These are phyloP conservation scores for Crotalus horridus DNA, from an alignment of 2,113 vertebrate species.

Conservation along the genomic window DNA sequence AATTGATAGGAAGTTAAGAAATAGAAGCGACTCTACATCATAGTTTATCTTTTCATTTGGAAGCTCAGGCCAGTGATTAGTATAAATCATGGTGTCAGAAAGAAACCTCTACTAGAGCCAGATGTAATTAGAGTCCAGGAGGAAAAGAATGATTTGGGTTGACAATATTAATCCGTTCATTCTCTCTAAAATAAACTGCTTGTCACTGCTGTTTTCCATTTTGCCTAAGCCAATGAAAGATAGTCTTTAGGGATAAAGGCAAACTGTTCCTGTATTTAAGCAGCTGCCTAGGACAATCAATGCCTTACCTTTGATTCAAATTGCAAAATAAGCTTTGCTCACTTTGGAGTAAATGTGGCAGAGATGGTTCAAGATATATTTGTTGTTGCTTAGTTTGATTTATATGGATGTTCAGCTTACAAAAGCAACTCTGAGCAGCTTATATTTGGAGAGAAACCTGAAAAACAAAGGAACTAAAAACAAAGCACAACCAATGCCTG, in stretches of 20 bases:
- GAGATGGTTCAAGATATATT: not conserved
- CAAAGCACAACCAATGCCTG: not conserved
- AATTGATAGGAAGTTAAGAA: not conserved
- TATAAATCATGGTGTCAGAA: not conserved
- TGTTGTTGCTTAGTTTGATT: not conserved
- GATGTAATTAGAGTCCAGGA: not conserved
- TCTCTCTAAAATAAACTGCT: not conserved
- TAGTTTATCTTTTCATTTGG: not conserved
- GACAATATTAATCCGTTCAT: not conserved
- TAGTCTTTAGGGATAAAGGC: not conserved
- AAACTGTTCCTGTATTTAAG: not conserved
- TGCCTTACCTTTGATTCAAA: not conserved
- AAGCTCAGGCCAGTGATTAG: not conserved
- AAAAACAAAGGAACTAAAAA: not conserved
- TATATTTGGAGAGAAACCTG: not conserved
- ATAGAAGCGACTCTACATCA: not conserved
- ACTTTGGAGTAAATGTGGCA: not conserved
- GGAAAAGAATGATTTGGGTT: not conserved
- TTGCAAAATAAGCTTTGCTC: not conserved
- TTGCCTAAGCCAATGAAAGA: not conserved
- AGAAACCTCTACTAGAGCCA: not conserved
- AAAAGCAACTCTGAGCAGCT: not conserved
- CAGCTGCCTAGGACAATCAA: slow-evolving; percentile 6
- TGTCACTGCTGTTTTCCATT: not conserved
- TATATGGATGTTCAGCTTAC: not conserved